Base-by-base conservation (phyloP, 2,113 vertebrate genomes). In the Leiothrix lutea region DNA sequence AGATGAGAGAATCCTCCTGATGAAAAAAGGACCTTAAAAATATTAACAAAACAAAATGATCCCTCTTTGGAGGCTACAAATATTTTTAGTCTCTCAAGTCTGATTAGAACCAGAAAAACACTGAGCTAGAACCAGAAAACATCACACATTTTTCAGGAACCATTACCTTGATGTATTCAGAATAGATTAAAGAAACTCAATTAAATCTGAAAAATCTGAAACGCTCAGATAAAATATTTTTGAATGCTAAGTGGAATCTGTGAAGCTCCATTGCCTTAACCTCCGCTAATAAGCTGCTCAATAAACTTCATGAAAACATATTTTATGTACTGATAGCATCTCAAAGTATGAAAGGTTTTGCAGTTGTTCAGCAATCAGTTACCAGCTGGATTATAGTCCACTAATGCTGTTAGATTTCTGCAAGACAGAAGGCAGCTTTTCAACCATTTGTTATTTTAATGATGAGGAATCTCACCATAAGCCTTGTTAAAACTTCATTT, bases 401-500 rank as follows among this genome's bases (percentile, higher is more conserved):
- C 95, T 95, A 95, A 98, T 92, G 72, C 93, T 86, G 92, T 97
- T 97, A 97, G 88, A 94, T 97, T 98, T 97, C 95, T 97, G 86
- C 79, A 94, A 98, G 94, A 98, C 95, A 98, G 96, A 98, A 98
- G 93, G 94, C 89, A 94, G 93, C 92, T 97, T 97, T 97, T 95
- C 90, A 97, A 84, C 90, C 97, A 97, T 97, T 98, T 97, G 91
- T 97, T 98, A 97, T 97, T 98, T 98, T 98, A 97, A 97, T 92
- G 94, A 97, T 93, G 96, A 98, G 62, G 91, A 98, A 97, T 97
- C 93, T 92, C 85, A 95, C 97, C 94, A 97, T 96, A 97, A 97
- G 79, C 95, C 97, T 97, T 98, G 96, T 98, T 98, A 98, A 98
- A 98, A 97, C 86, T 91, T 97, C 97, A 97, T 97, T 98, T 97